Conservation (phyloP, 2,113 vertebrate species). For the Myrmecophaga tridactyla region DNA sequence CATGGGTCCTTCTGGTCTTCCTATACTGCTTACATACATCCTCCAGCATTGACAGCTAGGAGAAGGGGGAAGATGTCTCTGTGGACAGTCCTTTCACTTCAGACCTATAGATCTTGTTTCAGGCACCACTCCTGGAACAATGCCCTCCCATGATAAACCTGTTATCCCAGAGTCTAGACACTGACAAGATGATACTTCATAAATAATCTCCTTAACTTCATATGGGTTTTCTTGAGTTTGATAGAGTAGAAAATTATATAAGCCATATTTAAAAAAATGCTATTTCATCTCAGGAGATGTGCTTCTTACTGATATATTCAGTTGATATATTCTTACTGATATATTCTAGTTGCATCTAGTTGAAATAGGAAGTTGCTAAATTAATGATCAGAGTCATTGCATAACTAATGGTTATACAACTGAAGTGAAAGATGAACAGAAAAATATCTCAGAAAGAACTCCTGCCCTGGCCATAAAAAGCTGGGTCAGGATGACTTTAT, state of each 20-base stretch:
- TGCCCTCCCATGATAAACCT: neutral
- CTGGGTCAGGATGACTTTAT: conserved; percentile 49
- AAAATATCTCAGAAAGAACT: neutral
- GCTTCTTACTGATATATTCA: neutral
- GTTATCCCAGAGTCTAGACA: neutral
- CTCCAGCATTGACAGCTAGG: neutral
- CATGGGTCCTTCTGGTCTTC: neutral
- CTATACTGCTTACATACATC: neutral
- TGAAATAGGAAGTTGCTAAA: conserved; percentile 5
- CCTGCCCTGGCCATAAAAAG: neutral
- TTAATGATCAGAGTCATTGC: neutral
- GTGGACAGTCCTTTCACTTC: neutral
- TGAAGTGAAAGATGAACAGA: neutral
- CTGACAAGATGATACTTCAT: neutral
- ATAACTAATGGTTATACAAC: conserved; percentile 2
- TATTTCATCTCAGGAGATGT: neutral
- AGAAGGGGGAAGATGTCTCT: neutral
- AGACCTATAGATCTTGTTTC: neutral
- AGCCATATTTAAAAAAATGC: neutral
- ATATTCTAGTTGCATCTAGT: neutral
- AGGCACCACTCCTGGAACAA: neutral
- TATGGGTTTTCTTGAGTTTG: neutral
- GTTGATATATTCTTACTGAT: neutral
- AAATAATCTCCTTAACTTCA: neutral
- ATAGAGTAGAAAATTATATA: neutral